These are phyloP conservation scores for Myiothlypis chrysogaster DNA, from an alignment of 2,797 vertebrate genomes.

Conservation along the genomic window DNA sequence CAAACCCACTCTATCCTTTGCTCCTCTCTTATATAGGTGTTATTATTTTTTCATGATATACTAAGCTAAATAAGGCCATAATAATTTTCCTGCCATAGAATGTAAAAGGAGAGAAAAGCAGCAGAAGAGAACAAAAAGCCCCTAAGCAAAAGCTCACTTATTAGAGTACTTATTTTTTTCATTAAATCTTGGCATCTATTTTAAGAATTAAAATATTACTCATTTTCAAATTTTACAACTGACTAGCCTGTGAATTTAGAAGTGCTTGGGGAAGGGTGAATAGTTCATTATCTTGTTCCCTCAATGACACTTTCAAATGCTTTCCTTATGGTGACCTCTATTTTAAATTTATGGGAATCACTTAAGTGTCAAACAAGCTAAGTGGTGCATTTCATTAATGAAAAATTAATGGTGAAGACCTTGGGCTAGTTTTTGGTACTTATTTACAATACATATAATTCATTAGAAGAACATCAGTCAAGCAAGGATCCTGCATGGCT, in stretches of 20 bases:
- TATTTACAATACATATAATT: constrained; percentile 79
- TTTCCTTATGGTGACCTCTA: constrained; percentile 69
- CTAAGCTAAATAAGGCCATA: background rate
- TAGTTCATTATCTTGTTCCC: constrained; percentile 58
- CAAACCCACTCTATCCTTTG: background rate
- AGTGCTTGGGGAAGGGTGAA: constrained; percentile 48
- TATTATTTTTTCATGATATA: background rate
- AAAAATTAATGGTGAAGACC: constrained; percentile 78
- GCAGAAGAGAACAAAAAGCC: background rate
- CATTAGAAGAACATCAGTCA: constrained; percentile 73
- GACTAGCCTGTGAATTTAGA: constrained; percentile 54
- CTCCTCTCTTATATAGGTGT: background rate
- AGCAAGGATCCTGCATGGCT: constrained; percentile 42
- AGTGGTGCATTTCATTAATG: constrained; percentile 80
- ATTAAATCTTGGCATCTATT: constrained; percentile 35
- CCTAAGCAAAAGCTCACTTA: background rate
- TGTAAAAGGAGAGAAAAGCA: background rate
- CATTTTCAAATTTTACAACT: constrained; percentile 49
- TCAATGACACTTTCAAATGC: constrained; percentile 65
- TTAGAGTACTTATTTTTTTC: constrained; percentile 10
- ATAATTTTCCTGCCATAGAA: background rate
- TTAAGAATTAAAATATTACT: constrained; percentile 50
- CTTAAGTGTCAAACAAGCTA: constrained; percentile 76
- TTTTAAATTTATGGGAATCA: constrained; percentile 74
- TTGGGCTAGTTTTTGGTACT: constrained; percentile 64